Conservation (phyloP, 2,888 invertebrate genomes). For the Branchipolynoe longqiensis region DNA sequence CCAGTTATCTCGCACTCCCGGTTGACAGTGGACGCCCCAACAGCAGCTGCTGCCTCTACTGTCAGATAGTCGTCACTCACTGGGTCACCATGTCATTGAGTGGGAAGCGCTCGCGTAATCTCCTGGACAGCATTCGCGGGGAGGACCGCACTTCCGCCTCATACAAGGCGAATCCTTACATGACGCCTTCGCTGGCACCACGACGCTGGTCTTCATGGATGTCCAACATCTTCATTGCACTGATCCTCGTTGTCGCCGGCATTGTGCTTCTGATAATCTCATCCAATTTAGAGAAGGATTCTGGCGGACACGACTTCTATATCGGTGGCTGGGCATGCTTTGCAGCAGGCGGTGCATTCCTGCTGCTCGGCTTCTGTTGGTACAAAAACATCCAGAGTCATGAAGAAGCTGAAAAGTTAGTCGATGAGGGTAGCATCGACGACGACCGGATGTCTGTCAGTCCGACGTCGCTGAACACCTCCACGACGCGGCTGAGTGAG, state of each 20-base stretch:
- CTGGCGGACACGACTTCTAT: background rate
- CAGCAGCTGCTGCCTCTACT: too few relatives aligned
- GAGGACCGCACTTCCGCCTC: conserved; percentile 33
- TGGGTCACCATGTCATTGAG: background rate
- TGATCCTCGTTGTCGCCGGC: conserved; percentile 26
- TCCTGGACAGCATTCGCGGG: conserved; percentile 38
- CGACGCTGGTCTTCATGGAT: conserved; percentile 29
- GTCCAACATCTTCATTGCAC: conserved; percentile 48
- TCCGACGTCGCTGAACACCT: conserved; percentile 39
- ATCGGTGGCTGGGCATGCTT: conserved; percentile 36
- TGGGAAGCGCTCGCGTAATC: background rate
- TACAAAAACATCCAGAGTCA: conserved; percentile 38
- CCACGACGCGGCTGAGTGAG: conserved; percentile 36
- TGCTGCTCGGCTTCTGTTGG: conserved; percentile 42
- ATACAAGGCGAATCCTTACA: conserved; percentile 45
- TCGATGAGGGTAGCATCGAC: background rate
- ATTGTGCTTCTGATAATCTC: conserved; percentile 17
- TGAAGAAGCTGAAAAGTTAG: conserved; percentile 40
- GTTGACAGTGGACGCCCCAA: too few relatives aligned
- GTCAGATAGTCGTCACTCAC: too few relatives aligned
- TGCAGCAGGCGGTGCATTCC: conserved; percentile 1
- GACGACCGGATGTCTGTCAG: conserved; percentile 8
- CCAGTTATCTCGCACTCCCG: too few relatives aligned
- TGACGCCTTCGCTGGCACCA: conserved; percentile 41
- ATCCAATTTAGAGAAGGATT: background rate